Conservation (phyloP, 1,140 invertebrate genomes). For the Lordiphosa clarofinis region DNA sequence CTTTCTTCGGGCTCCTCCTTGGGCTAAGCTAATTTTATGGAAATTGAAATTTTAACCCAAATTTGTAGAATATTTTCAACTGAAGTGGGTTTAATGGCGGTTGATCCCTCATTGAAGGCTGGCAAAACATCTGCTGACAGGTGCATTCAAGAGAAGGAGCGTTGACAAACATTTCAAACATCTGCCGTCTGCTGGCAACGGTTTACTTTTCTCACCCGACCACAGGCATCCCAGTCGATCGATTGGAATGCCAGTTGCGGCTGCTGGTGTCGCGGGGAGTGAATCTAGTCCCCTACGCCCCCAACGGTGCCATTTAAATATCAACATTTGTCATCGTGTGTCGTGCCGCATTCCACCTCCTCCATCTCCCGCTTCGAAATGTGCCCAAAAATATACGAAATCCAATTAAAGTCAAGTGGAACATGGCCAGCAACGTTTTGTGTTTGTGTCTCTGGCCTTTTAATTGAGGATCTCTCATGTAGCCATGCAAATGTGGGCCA, state of each 20-base stretch:
- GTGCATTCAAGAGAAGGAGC: constrained; percentile 48
- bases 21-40: constrained; percentile 31
- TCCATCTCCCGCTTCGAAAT: constrained; percentile 45
- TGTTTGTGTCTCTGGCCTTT: constrained; percentile 51
- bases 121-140: constrained; percentile 47
- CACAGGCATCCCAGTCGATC: constrained; percentile 48
- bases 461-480: constrained; percentile 65
- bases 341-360: constrained; percentile 62
- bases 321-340: constrained; percentile 76
- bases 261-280: constrained; percentile 27
- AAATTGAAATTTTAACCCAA: constrained; percentile 55
- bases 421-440: constrained; percentile 47
- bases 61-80: constrained; percentile 36
- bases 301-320: constrained; percentile 71
- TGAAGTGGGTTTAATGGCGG: constrained; percentile 38
- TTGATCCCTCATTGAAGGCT: constrained; percentile 6
- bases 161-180: constrained; percentile 68
- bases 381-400: constrained; percentile 70
- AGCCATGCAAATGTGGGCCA: constrained; percentile 63
- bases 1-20: constrained; percentile 44
- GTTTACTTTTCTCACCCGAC: constrained; percentile 64
- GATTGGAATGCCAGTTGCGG: constrained; percentile 65
- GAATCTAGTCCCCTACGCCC: constrained; percentile 26
- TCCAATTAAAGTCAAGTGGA: constrained; percentile 74
- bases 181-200: constrained; percentile 52